Conservation (phyloP, 2,113 vertebrate genomes). For the Muntiacus reevesi region DNA sequence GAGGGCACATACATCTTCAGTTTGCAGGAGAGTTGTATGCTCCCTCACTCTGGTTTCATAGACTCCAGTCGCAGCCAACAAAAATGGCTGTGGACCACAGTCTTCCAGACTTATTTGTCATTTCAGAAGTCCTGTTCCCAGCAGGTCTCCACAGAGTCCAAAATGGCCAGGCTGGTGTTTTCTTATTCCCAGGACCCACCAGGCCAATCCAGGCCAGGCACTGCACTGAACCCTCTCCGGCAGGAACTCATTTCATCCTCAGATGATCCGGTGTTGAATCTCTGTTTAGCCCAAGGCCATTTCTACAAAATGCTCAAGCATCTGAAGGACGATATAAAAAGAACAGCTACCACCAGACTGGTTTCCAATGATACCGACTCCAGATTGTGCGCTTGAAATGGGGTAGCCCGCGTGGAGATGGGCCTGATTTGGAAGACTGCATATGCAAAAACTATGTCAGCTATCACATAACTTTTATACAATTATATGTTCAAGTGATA, state of each 20-base stretch:
- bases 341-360: neutral
- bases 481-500: neutral
- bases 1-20: neutral
- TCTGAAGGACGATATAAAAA: neutral
- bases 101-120: neutral
- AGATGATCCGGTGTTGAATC: neutral
- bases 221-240: rapidly evolving
- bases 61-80: neutral
- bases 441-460: too few relatives aligned
- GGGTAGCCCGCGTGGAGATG: neutral
- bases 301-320: neutral
- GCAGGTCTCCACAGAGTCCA: neutral
- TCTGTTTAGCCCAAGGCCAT: neutral
- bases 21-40: neutral
- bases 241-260: neutral
- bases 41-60: neutral
- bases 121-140: neutral
- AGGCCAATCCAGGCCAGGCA: neutral
- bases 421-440: neutral
- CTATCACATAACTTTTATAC: neutral
- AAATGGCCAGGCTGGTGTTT: neutral
- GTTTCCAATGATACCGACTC: neutral
- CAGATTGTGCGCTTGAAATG: too few relatives aligned
- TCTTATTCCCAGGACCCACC: neutral
- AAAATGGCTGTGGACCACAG: neutral